A percentile compares a stretch with the other conserved stretches of the same genome.
Evolutionary conservation across 2,113 vertebrate genomes (phyloP).

Genomic region (Daboia siamensis): DNA sequence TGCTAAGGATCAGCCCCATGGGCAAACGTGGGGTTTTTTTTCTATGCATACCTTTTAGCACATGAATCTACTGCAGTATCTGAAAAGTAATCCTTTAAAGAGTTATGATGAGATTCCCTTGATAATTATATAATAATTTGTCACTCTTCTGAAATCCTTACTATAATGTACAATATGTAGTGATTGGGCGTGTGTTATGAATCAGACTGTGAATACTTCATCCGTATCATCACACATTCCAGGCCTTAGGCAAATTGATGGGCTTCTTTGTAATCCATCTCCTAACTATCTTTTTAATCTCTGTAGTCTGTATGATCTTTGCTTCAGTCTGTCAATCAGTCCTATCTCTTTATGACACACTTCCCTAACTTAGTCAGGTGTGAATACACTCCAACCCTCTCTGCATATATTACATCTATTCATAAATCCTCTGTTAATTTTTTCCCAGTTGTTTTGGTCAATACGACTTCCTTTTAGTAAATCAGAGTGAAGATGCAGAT

Average conservation of each 20-base stretch:
- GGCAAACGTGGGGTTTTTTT: not conserved
- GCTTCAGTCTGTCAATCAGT: not conserved
- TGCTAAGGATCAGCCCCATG: not conserved
- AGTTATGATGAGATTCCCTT: not conserved
- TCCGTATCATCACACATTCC: too few relatives aligned
- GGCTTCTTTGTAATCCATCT: not conserved
- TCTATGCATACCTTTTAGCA: not conserved
- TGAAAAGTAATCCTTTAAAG: not conserved
- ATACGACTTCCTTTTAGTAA: not conserved
- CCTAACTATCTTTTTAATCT: not conserved
- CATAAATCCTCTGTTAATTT: not conserved
- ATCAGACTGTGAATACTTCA: not conserved
- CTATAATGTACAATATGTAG: not conserved
- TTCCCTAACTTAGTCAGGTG: not conserved
- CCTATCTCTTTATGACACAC: too few relatives aligned
- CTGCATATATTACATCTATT: not conserved
- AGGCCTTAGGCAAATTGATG: not conserved
- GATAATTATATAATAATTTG: not conserved
- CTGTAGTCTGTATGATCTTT: not conserved
- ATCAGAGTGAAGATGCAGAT: not conserved
- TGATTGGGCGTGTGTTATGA: not conserved
- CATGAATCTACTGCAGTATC: not conserved
- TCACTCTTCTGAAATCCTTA: not conserved
- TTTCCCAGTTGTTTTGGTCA: not conserved
- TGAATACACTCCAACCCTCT: not conserved